Base-by-base conservation (phyloP, 2,797 vertebrate species). In the Pantherophis vulpinus region DNA sequence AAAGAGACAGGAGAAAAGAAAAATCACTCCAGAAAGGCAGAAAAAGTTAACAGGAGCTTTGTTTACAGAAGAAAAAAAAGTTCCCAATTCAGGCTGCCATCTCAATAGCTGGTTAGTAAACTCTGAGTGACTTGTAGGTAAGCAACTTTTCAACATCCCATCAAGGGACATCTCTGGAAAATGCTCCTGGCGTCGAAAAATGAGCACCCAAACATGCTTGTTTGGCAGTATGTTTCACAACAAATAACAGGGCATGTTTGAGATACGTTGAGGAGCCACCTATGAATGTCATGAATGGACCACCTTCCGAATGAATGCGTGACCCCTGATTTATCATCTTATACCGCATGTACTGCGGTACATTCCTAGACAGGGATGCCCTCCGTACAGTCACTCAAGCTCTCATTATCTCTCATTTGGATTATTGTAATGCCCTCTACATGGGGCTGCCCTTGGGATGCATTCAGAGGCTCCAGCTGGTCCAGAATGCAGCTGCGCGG, bases 31-130 rank as follows among this genome's bases (percentile, higher is more conserved):
- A 29, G 0, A 94, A 90, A 90, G 95, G 83, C 94, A 95, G 93
- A 93, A 94, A 95, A 94, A 93, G 96, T 95, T 18, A 89, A 93
- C 93, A 70, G 92, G 4, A 92, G 94, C 94, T 95, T 92, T 96
- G 91, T 94, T 94, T 94, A 94, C 88, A 74, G 37, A 47, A 18
- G 51, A 70, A 92, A 86, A 66, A 66, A 18, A 16, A 91, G 63
- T 70, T 66, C 92, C 90, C 12, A 8, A 4, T 87, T 92, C 91
- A 88, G 94, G 95, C 23, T n/a, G 93, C 37, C 93, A 4, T 94
- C 91, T 94, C 94, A 25, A 13, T n/a, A 27, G 92, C 89, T 92
- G 89, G 59, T 93, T 89, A 56, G 55, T 95, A 92, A 88, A 55
- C 70, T 2, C 1, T 29, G 90, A 95, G 92, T 79, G 95, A 94